Conservation (phyloP, 2,888 invertebrate genomes). For the Philonicus albiceps region DNA sequence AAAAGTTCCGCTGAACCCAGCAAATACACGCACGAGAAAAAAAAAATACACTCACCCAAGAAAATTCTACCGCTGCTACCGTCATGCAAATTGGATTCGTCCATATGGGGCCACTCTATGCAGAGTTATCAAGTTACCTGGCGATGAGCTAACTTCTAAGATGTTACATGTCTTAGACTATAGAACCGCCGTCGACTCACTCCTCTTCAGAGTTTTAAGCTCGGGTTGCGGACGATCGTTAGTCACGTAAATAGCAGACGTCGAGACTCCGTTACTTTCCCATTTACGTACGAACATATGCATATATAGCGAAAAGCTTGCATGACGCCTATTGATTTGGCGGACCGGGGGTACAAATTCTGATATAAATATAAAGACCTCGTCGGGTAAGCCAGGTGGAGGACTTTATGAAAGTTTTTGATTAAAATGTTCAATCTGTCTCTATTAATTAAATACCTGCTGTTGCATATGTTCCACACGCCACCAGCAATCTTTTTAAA, state of each 20-base stretch:
- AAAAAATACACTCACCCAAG: background rate
- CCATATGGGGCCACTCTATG: background rate
- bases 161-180: background rate
- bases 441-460: background rate
- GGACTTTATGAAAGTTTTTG: background rate
- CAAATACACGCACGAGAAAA: background rate
- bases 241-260: constrained; percentile 6
- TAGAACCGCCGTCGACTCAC: background rate
- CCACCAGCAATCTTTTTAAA: background rate
- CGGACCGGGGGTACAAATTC: background rate
- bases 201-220: background rate
- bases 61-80: background rate
- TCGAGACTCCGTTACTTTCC: background rate
- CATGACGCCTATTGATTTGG: background rate
- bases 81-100: constrained; percentile 1
- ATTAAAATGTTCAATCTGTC: background rate
- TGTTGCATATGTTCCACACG: background rate
- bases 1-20: background rate
- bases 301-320: background rate
- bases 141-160: background rate
- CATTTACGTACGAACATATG: background rate
- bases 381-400: background rate
- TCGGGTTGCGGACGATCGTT: background rate
- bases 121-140: constrained; percentile 18
- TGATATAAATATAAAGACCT: background rate